These are phyloP conservation scores for Strigamia crassipes DNA, from an alignment of 2,888 invertebrate genomes.

Conservation along the genomic window DNA sequence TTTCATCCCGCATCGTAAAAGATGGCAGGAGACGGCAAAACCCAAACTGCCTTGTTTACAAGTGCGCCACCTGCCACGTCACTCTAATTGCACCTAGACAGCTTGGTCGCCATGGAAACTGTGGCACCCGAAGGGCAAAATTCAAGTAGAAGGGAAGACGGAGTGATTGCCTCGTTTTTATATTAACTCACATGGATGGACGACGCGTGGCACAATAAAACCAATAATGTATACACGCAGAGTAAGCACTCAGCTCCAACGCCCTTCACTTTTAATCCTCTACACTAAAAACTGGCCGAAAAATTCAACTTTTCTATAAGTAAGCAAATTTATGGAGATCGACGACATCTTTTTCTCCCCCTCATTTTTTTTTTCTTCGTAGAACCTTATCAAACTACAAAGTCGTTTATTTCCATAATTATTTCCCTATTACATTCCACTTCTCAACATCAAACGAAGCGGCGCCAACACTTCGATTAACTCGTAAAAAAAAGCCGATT, in stretches of 20 bases:
- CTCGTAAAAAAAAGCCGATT: conserved; percentile 20
- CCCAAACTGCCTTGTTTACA: conserved; percentile 42
- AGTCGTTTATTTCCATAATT: conserved; percentile 25
- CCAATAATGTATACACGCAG: conserved; percentile 19
- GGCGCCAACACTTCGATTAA: not conserved
- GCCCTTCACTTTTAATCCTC: not conserved
- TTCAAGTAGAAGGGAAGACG: conserved; percentile 24
- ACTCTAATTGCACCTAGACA: conserved; percentile 42
- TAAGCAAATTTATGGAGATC: not conserved
- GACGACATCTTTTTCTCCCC: not conserved
- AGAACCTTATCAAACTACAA: not conserved
- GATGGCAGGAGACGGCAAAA: conserved; percentile 29
- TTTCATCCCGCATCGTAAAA: conserved; percentile 25
- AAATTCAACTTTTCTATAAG: not conserved
- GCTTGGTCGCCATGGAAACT: conserved; percentile 24
- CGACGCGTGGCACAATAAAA: conserved; percentile 19
- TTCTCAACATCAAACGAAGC: conserved; percentile 24
- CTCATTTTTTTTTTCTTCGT: too few species aligned
- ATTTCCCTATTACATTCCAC: conserved; percentile 3
- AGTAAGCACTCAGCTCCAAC: not conserved
- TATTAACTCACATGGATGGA: conserved; percentile 31
- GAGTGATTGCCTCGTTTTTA: conserved; percentile 40
- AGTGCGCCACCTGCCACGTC: conserved; percentile 42
- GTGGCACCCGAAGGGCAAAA: conserved; percentile 34
- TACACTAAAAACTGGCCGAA: not conserved